Evolutionary conservation across 92 coral and sea anemone species (phyloP).

Genomic region (Siderastrea siderea): DNA sequence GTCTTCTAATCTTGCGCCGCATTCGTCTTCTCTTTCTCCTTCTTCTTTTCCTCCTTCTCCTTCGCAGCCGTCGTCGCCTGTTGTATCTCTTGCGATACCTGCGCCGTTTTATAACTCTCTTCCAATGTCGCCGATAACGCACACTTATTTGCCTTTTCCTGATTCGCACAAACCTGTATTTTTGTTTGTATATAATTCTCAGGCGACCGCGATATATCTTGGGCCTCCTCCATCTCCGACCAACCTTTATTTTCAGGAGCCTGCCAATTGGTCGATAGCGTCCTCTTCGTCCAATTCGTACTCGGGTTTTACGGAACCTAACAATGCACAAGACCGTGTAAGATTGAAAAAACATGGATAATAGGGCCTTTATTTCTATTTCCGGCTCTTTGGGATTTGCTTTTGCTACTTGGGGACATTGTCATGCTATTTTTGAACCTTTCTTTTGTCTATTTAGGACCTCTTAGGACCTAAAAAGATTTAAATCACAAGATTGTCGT

Average conservation of each 20-base stretch:
- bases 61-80: neutral
- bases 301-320: neutral
- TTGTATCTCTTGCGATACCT: constrained; percentile 11
- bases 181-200: neutral
- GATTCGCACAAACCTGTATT: neutral
- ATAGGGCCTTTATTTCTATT: neutral
- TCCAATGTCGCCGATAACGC: neutral
- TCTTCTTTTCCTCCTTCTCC: constrained; percentile 19
- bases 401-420: too few relatives aligned
- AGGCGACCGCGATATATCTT: neutral
- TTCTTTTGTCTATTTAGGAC: too few relatives aligned
- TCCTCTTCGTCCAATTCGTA: constrained; percentile 27
- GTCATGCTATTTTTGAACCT: too few relatives aligned
- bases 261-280: neutral
- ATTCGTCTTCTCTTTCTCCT: constrained; percentile 11
- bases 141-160: neutral
- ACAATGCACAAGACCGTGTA: neutral
- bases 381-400: neutral
- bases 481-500: too few relatives aligned
- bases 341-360: neutral
- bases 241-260: constrained; percentile 5
- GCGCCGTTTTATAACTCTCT: neutral
- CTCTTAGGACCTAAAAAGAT: too few relatives aligned
- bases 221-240: neutral
- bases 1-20: neutral